Base-by-base conservation (phyloP, 2,797 vertebrate genomes). In the Furcifer pardalis region DNA sequence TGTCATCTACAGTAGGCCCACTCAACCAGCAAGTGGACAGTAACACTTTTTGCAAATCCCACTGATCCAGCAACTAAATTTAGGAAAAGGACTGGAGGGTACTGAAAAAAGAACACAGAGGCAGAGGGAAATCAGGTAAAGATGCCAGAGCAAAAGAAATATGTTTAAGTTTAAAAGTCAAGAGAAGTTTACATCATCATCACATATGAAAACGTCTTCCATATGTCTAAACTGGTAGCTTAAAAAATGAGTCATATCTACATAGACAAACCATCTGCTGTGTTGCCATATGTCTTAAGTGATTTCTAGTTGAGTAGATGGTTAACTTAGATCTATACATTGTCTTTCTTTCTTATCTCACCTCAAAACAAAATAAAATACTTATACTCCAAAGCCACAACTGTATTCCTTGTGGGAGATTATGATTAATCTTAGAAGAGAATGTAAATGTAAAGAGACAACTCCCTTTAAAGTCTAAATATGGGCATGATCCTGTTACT, bases 401-500 rank as follows among this genome's bases (percentile, higher is more conserved):
- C 30, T 13, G 73, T 27, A 59, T 76, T 77, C 76, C 12, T 12
- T 56, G 42, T 0, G 13, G 81, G 81, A 44, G 52, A 23, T 84
- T 76, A 81, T 42, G 72, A 84, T 65, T 79, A 8, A 86, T 73
- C 74, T 56, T 76, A n/a, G 19, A 75, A 63, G 52, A 52, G 17
- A 73, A 66, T 76, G 9, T 69, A 82, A 9, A 49, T 63, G n/a
- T 59, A 81, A 68, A 30, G 49, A 84, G 40, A 77, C 59, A 86
- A 27, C 32, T 6, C 77, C 32, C n/a, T 81, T 21, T 17, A 25
- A 1, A 77, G 8, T 68, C 73, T 60, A 0, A 0, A 30, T 79
- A 65, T 74, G 83, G 71, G 13, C 62, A 73, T 66, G 63, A 73
- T 60, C 85, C 75, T 78, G 63, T 86, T 88, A 77, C 46, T 68